Evolutionary conservation across 2,888 invertebrate species (phyloP).

Genomic region (Troides oblongomaculatus): DNA sequence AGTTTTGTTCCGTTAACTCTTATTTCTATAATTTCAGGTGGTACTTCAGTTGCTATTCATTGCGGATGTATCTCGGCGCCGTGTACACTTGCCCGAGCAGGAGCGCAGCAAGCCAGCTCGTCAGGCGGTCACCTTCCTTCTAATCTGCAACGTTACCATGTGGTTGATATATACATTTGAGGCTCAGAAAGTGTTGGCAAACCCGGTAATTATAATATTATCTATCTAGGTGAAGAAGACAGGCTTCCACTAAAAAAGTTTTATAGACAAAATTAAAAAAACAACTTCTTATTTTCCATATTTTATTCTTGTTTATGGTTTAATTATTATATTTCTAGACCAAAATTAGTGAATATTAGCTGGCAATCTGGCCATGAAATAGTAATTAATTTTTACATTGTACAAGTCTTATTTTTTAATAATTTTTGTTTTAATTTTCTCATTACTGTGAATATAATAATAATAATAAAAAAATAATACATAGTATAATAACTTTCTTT

Average conservation of each 20-base stretch:
- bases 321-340: neutral
- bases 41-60: slow-evolving; percentile 96
- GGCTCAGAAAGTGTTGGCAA: slow-evolving; percentile 94
- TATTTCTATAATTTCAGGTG: slow-evolving; percentile 79
- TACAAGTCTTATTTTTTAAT: no score
- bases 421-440: no score
- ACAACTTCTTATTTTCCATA: no score
- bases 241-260: no score
- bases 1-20: neutral
- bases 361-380: neutral
- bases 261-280: no score
- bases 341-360: neutral
- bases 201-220: slow-evolving; percentile 83
- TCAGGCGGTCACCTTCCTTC: slow-evolving; percentile 95
- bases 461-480: no score
- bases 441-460: no score
- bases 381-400: neutral
- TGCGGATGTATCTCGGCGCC: slow-evolving; percentile 94
- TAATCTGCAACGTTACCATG: slow-evolving; percentile 97
- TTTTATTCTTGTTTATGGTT: neutral
- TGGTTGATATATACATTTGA: slow-evolving; percentile 98
- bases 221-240: neutral
- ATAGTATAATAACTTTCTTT: neutral
- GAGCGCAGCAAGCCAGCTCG: slow-evolving; percentile 96
- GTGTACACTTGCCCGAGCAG: slow-evolving; percentile 94